Percentiles rank a stretch among this genome's conserved stretches.
Evolutionary conservation across 2,888 invertebrate genomes (phyloP).

Genomic region (Drosophila yooni): DNA sequence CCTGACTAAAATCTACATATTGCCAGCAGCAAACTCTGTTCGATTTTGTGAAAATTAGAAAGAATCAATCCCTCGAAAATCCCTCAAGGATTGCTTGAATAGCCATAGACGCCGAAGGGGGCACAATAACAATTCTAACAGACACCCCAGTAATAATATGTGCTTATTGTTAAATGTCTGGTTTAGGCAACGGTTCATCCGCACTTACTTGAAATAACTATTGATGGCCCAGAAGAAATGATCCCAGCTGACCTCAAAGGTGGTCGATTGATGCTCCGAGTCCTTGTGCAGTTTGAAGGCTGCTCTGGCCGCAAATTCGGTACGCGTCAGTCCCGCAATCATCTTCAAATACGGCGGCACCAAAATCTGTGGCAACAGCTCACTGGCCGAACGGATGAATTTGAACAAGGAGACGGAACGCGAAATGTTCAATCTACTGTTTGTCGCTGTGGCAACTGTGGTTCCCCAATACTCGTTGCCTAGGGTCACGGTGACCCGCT

Average conservation of each 20-base stretch:
- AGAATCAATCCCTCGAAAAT: neutral
- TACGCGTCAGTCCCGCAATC: slow-evolving; percentile 92
- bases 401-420: slow-evolving; percentile 93
- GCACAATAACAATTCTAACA: neutral
- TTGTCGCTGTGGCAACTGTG: slow-evolving; percentile 60
- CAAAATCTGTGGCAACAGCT: slow-evolving; percentile 92
- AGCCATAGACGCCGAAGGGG: neutral
- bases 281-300: slow-evolving; percentile 92
- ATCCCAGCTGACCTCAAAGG: slow-evolving; percentile 90
- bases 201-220: slow-evolving; percentile 88
- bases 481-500: slow-evolving; percentile 89
- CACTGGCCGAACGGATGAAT: slow-evolving; percentile 95
- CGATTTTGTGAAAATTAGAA: neutral
- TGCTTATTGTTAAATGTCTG: neutral
- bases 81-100: neutral
- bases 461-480: slow-evolving; percentile 92
- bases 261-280: slow-evolving; percentile 86
- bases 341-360: slow-evolving; percentile 95
- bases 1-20: too few species aligned
- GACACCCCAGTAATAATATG: neutral
- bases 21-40: neutral
- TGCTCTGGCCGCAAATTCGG: slow-evolving; percentile 90
- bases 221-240: slow-evolving; percentile 93
- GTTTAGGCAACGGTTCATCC: neutral
- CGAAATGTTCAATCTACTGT: slow-evolving; percentile 84